Evolutionary conservation across 2,113 vertebrate species (phyloP).

Genomic region (Leptobrachium ailaonicum): DNA sequence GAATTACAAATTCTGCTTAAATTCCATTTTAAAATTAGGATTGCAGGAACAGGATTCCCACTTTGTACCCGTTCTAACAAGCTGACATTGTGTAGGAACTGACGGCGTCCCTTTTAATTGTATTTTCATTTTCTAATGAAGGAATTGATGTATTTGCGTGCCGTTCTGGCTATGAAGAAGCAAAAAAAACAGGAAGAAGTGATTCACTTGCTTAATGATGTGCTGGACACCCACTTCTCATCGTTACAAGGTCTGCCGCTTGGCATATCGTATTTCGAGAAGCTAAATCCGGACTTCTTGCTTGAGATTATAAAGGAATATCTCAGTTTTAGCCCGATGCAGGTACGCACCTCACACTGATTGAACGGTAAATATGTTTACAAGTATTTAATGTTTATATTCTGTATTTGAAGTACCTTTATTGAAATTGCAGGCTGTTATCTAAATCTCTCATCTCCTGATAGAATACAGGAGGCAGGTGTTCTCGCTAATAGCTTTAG

Average conservation of each 20-base stretch:
- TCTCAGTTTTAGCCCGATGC: constrained; percentile 82
- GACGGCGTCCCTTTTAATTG: not conserved
- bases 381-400: no score
- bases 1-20: no score
- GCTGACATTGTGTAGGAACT: no score
- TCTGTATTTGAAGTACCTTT: no score
- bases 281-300: constrained; percentile 93
- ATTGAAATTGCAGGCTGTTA: no score
- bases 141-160: constrained; percentile 86
- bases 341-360: constrained; percentile 67
- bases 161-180: constrained; percentile 82
- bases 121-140: constrained; percentile 54
- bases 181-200: constrained; percentile 77
- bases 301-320: constrained; percentile 87
- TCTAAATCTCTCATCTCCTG: no score
- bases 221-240: constrained; percentile 89
- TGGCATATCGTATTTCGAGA: constrained; percentile 91
- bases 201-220: constrained; percentile 82
- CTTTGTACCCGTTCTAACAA: no score
- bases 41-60: no score
- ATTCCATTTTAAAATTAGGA: no score
- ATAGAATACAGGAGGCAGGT: no score
- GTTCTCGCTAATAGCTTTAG: no score
- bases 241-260: constrained; percentile 84
- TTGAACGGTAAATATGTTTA: not conserved